These are phyloP conservation scores for Acrossocheilus wenchowensis DNA, from an alignment of 2,797 vertebrate genomes.

Conservation along the genomic window DNA sequence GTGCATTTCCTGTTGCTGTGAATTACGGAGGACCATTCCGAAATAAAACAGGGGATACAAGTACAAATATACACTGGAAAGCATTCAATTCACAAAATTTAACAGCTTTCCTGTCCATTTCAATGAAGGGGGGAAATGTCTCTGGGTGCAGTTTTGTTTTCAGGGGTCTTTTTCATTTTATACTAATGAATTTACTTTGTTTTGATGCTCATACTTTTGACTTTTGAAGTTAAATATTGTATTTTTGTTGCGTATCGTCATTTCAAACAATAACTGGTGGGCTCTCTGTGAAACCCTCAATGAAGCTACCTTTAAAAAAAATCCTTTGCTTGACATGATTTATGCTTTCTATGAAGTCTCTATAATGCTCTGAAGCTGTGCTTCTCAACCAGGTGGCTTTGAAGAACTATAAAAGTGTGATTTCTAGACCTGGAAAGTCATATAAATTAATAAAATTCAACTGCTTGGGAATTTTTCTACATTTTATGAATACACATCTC, in stretches of 20 bases:
- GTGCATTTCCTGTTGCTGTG: slow-evolving; percentile 67
- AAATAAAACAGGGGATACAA: slow-evolving; percentile 20
- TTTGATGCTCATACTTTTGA: not conserved
- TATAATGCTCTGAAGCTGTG: not conserved
- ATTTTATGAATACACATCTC: not conserved
- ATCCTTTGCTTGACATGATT: not conserved
- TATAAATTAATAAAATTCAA: not conserved
- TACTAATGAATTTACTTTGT: not conserved
- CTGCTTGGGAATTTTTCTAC: not conserved
- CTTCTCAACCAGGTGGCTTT: not conserved
- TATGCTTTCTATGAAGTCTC: not conserved
- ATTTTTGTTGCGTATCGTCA: not conserved
- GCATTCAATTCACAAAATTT: not conserved
- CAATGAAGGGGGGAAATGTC: not conserved
- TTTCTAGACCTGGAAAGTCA: not conserved
- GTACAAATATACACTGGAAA: not conserved
- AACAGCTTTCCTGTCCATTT: not conserved
- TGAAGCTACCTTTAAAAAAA: not conserved
- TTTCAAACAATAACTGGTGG: no score
- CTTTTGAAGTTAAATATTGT: not conserved
- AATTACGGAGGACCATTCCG: slow-evolving; percentile 29
- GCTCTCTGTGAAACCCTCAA: not conserved
- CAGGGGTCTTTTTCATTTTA: no score
- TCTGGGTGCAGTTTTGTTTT: not conserved
- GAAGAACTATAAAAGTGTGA: not conserved